A percentile compares a stretch with the other conserved stretches of the same genome.
phyloP scores from a whole-genome alignment of 2,113 vertebrate species.

The Cisticola juncidis region DNA sequence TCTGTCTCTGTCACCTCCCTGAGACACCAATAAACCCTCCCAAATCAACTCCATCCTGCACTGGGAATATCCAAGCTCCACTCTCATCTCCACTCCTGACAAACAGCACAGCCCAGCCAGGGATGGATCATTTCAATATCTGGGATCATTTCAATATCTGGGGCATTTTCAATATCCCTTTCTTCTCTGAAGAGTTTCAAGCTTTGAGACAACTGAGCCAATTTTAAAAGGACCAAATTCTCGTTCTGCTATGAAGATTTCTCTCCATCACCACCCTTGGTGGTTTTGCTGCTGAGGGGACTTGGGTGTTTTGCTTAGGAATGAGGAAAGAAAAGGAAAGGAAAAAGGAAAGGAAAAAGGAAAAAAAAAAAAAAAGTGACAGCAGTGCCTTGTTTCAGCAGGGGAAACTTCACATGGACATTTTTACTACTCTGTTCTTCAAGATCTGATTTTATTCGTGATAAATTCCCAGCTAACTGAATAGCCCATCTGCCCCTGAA shows the following conservation, averaged over 20 bases:
- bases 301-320: background rate
- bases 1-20: background rate
- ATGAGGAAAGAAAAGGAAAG: background rate
- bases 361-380: rapidly evolving
- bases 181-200: background rate
- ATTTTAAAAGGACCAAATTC: background rate
- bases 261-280: too few relatives aligned
- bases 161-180: too few relatives aligned
- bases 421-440: background rate
- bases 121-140: rapidly evolving
- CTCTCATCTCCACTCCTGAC: rapidly evolving
- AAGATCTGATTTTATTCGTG: background rate
- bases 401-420: background rate
- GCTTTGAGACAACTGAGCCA: background rate
- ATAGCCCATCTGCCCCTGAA: background rate
- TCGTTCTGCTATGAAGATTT: background rate
- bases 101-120: background rate
- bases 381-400: background rate
- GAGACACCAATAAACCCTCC: background rate
- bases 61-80: background rate
- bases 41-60: rapidly evolving
- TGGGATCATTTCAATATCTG: background rate
- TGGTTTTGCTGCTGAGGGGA: background rate
- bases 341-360: too few relatives aligned
- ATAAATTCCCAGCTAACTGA: background rate